Base-by-base conservation (phyloP, 2,797 vertebrate genomes). In the Eospalax fontanierii region DNA sequence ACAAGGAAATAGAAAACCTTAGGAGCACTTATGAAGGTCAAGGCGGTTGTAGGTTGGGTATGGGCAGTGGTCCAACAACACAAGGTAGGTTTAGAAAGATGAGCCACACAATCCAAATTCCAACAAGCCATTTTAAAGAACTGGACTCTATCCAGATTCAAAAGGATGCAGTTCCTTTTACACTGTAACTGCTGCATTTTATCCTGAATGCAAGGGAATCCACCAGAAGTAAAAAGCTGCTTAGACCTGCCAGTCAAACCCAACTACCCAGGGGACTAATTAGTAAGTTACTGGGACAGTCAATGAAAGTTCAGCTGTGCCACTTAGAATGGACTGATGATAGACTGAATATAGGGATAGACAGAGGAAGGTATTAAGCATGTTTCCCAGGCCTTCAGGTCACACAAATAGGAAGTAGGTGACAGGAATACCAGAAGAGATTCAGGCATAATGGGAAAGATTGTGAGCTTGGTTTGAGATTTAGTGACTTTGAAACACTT, bases 161-260 rank as follows among this genome's bases (percentile, higher is more conserved):
- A 76, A 90, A 81, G 22, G 15, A 79, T 33, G 50, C 18, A 11
- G 28, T n/a, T 90, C 76, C 80, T 43, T 89, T 87, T 40, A 89
- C 24, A 61, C 59, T 79, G 26, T 12, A 9, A 66, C 78, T 35
- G 87, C 1, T 76, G 9, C 4, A 61, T 73, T 75, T 93, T 78
- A 89, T 68, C 65, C 26, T 26, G 33, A 92, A 24, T 19, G 12
- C 79, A 74, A 33, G 54, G 30, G 40, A 90, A 26, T n/a, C 26
- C 70, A 57, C 21, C 6, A 24, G 74, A 92, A 92, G 66, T 35
- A 63, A 93, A 71, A 24, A 35, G 21, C 61, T 71, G 33, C 76
- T 35, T 40, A 65, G 57, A 12, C 1, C 46, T 6, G 54, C 43
- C 12, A 57, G 40, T 12, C 78, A 86, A 85, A 50, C 26, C n/a